phyloP scores from a whole-genome alignment of 1,140 invertebrate genomes.

The Cheumatopsyche charites region DNA sequence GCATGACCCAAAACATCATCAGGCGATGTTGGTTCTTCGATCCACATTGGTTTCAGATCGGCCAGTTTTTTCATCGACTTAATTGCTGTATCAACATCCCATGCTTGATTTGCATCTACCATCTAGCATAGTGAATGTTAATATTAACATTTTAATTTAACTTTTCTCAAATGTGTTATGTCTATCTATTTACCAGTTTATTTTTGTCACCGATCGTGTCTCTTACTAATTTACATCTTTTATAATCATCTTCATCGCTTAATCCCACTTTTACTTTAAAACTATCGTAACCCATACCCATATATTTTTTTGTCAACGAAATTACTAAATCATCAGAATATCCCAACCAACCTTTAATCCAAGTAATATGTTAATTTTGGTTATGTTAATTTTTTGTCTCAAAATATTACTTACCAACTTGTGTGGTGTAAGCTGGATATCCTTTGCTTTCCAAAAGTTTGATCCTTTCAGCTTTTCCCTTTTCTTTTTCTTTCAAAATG shows the following conservation, averaged over 20 bases:
- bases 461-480: constrained; percentile 67
- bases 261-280: constrained; percentile 93
- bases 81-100: constrained; percentile 85
- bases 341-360: constrained; percentile 77
- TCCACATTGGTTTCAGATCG: constrained; percentile 81
- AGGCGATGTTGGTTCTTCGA: constrained; percentile 92
- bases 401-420: constrained; percentile 63
- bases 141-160: too few relatives aligned
- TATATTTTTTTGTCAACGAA: constrained; percentile 73
- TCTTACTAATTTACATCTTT: constrained; percentile 73
- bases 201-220: constrained; percentile 78
- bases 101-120: constrained; percentile 92
- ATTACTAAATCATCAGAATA: constrained; percentile 74
- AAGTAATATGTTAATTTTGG: neutral
- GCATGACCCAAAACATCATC: constrained; percentile 89
- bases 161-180: too few relatives aligned
- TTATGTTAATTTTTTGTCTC: neutral
- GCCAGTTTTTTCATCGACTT: constrained; percentile 82
- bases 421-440: constrained; percentile 81
- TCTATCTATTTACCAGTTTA: constrained; percentile 72
- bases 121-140: constrained; percentile 62
- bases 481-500: constrained; percentile 68
- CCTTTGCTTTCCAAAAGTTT: constrained; percentile 65
- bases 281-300: constrained; percentile 75
- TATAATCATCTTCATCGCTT: constrained; percentile 77